These are phyloP conservation scores for Acanthisitta chloris DNA, from an alignment of 2,113 vertebrate genomes.

Conservation along the genomic window DNA sequence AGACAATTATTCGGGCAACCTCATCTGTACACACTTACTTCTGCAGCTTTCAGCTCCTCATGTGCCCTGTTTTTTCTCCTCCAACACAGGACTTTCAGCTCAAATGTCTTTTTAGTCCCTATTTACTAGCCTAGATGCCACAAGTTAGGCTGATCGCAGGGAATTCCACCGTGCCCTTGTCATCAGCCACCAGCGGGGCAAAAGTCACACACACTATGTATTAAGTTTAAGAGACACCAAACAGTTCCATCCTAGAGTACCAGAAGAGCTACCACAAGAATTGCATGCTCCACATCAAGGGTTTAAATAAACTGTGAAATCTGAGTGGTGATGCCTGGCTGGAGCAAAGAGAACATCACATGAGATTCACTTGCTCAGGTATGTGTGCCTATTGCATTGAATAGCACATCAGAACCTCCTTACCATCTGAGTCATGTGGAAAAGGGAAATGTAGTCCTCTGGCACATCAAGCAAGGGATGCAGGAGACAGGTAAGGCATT, in stretches of 20 bases:
- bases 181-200: neutral
- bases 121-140: neutral
- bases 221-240: too few species aligned
- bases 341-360: neutral
- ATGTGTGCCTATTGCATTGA: fast-evolving
- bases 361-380: neutral
- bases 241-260: neutral
- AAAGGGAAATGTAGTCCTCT: neutral
- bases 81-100: neutral
- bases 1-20: neutral
- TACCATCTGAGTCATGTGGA: neutral
- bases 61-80: neutral
- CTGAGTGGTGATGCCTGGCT: neutral
- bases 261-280: neutral
- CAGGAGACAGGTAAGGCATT: neutral
- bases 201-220: fast-evolving
- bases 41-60: neutral
- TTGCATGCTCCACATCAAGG: neutral
- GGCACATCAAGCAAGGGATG: fast-evolving
- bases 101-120: neutral
- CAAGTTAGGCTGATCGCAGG: neutral
- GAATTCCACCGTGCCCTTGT: neutral
- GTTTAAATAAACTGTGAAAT: neutral
- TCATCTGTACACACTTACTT: neutral
- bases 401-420: neutral